Base-by-base conservation (phyloP, 2,113 vertebrate genomes). In the Barnardius zonarius region DNA sequence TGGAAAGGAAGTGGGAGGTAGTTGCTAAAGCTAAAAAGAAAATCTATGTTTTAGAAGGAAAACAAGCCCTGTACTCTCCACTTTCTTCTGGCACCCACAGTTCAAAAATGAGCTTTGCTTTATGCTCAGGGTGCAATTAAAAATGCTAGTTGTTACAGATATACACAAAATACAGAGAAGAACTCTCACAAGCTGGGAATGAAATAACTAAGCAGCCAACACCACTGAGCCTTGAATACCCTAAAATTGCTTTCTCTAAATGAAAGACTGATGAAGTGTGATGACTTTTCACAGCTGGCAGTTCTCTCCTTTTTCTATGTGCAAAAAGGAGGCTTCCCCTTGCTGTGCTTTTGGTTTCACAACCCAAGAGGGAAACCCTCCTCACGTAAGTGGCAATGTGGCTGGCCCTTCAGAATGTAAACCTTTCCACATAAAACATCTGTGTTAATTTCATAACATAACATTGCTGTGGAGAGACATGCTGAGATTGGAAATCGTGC, bases 1-100 rank as follows among this genome's bases (percentile, higher is more conserved):
- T 88, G 63, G 75, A 88, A 51, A 86, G 37, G 67, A 97, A 85
- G 70, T 85, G 28, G 51, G 82, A 96, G 76, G 64, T 57, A 82
- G 69, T 27, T 90, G 59, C 64, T 92, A 51, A 67, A 13, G 10
- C 49, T 75, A 76, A 82, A 82, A 86, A 22, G n/a, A 81, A 94
- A 75, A 44, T 61, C 72, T 78, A 18, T 46, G 30, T 63, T 94
- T 93, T 35, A 94, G 46, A 81, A 75, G 51, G 64, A 85, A 91
- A 90, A 76, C 30, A 90, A 92, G 27, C 17, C n/a, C 27, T 39
- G 16, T 37, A 11, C 27, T 73, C 51, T 78, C 79, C 83, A 83
- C 49, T 44, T 44, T 18, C 17, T 17, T 44, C 67, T 94, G 68
- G 70, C 67, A 91, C 10, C 15, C 24, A 83, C 41, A 70, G 15